A percentile compares a stretch with the other conserved stretches of the same genome.
Evolutionary conservation across 2,797 vertebrate genomes (phyloP).

Genomic region (Brachyrhaphis roseni): DNA sequence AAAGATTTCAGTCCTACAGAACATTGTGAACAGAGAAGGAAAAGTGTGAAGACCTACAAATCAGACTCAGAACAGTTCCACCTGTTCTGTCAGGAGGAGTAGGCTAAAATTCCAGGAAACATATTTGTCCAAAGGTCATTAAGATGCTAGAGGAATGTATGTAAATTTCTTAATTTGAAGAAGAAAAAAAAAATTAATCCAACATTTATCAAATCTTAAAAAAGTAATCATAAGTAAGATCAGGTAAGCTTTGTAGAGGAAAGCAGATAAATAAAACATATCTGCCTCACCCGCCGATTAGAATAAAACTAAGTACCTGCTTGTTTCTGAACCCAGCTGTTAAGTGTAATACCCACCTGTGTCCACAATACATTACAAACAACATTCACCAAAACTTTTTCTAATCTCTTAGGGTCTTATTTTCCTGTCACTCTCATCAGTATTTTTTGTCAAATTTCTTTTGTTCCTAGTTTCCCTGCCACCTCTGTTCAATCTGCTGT

Average conservation of each 20-base stretch:
- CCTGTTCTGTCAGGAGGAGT: not conserved
- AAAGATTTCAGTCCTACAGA: not conserved
- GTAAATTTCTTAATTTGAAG: not conserved
- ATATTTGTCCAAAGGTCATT: not conserved
- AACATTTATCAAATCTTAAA: no score
- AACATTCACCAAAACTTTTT: slow-evolving; percentile 3
- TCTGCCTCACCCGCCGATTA: slow-evolving; percentile 31
- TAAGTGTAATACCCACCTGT: slow-evolving; percentile 48
- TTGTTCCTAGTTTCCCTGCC: slow-evolving; percentile 12
- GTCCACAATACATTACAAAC: slow-evolving; percentile 21
- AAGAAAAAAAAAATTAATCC: no score
- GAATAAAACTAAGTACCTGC: slow-evolving; percentile 39
- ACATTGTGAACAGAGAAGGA: not conserved
- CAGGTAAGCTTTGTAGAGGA: slow-evolving; percentile 9
- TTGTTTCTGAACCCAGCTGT: slow-evolving; percentile 46
- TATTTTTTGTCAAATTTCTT: slow-evolving; percentile 22
- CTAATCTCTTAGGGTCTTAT: slow-evolving; percentile 13
- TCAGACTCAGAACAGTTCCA: not conserved
- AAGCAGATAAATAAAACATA: slow-evolving; percentile 4
- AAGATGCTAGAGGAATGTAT: not conserved
- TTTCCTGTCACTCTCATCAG: slow-evolving; percentile 24
- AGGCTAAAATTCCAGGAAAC: not conserved
- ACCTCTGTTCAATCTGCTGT: not conserved
- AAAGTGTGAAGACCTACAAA: not conserved
- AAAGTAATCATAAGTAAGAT: no score